Evolutionary conservation across 92 coral and sea anemone genomes (phyloP).

Genomic region (Paragorgia papillata): DNA sequence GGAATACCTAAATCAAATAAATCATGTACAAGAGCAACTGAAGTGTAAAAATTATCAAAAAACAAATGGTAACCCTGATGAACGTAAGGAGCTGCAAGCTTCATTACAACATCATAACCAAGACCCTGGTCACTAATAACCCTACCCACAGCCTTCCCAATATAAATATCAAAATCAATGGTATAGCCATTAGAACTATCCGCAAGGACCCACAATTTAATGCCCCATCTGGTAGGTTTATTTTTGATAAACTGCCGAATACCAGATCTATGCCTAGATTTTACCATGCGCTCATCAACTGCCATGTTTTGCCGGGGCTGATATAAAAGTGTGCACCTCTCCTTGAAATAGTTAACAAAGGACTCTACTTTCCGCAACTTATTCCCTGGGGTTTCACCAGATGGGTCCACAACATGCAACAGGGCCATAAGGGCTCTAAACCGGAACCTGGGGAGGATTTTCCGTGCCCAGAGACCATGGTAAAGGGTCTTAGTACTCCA

Average conservation of each 20-base stretch:
- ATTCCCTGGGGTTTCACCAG: conserved; percentile 47
- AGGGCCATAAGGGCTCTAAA: conserved; percentile 64
- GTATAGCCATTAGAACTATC: conserved; percentile 72
- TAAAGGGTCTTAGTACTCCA: conserved; percentile 70
- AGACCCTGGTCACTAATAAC: conserved; percentile 54
- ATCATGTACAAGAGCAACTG: conserved; percentile 52
- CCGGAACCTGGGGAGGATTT: conserved; percentile 43
- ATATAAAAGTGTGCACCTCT: conserved; percentile 51
- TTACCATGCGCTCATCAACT: conserved; percentile 66
- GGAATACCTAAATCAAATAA: conserved; percentile 54
- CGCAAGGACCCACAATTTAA: conserved; percentile 59
- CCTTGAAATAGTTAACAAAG: conserved; percentile 60
- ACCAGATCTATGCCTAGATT: conserved; percentile 66
- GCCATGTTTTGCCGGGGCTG: conserved; percentile 70
- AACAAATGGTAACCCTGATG: conserved; percentile 71
- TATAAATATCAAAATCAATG: conserved; percentile 56
- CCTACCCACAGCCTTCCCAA: conserved; percentile 61
- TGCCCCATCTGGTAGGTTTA: conserved; percentile 52
- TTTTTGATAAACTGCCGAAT: conserved; percentile 61
- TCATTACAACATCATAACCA: conserved; percentile 71
- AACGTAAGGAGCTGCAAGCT: conserved; percentile 42
- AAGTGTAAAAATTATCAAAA: conserved; percentile 64
- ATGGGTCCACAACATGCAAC: conserved; percentile 67
- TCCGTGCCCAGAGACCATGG: conserved; percentile 79
- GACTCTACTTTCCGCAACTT: conserved; percentile 62